These are phyloP conservation scores for Rhinichthys osculus DNA, from an alignment of 2,797 vertebrate genomes.

Conservation along the genomic window DNA sequence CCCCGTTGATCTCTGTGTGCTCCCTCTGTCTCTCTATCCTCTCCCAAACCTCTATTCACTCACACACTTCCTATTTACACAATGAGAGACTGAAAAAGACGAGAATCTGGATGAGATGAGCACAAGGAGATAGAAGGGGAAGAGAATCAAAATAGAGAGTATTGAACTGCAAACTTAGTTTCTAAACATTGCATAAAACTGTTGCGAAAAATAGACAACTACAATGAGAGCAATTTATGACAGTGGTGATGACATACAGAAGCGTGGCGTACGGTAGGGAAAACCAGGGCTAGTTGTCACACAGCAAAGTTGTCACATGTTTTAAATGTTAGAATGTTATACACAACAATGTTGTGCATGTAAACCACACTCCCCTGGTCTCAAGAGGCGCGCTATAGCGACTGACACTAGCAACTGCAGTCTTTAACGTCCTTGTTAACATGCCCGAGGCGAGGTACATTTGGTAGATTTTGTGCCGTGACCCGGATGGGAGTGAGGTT, in stretches of 20 bases:
- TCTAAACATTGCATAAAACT: not conserved
- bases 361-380: too few species aligned
- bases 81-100: conserved; percentile 31
- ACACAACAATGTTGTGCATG: too few species aligned
- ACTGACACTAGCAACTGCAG: too few species aligned
- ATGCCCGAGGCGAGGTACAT: too few species aligned
- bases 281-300: not conserved
- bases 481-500: too few species aligned
- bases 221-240: not conserved
- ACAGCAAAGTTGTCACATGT: not conserved
- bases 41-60: conserved; percentile 14
- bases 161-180: not conserved
- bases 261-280: not conserved
- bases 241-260: not conserved
- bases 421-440: too few species aligned
- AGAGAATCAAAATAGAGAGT: conserved; percentile 7
- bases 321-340: not conserved
- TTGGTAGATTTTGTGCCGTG: too few species aligned
- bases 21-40: conserved; percentile 20
- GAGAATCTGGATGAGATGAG: conserved; percentile 20
- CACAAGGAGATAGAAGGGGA: not conserved
- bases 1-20: not conserved
- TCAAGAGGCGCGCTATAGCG: too few species aligned
- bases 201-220: not conserved
- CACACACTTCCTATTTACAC: conserved; percentile 17